Evolutionary conservation across 2,797 vertebrate genomes (phyloP), one percentile per base, ranked within the genome.

Genomic region (Lepidocolaptes lacrymiger): DNA sequence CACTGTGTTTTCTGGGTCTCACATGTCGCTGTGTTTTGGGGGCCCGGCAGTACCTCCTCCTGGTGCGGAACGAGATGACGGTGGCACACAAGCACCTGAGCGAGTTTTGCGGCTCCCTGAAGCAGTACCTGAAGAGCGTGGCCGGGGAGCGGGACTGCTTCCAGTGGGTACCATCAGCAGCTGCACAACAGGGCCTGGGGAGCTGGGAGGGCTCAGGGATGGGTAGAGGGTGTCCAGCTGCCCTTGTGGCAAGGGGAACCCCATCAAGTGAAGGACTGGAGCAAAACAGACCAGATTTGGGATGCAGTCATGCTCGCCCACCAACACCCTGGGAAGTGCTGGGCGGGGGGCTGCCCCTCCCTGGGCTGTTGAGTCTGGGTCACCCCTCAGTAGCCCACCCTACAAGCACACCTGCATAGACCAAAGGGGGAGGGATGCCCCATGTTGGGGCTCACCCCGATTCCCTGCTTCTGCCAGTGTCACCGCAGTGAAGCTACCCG

Each of bases 11-110:
- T 14, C 26, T 1, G 37, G 27, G 39, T 49, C 75, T 94, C 21
- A 89, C 3, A 0, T 37, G 30, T 32, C 0, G 0, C 58, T 76
- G 41, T 90, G 69, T 67, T 68, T 52, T 4, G 71, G 80, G 62
- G 67, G 74, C 52, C 59, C 85, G 49, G 12, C 97, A 99, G 99
- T 99, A 99, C 73, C 98, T 99, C 88, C 95, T 98, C 95, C 98
- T 99, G 98, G 98, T 99, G 91, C 98, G 99, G 88, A 98, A 98
- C 11, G 99, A 99, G 98, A 99, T 99, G 99, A 98, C 98, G 0
- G 99, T 99, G 91, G 98, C 98, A 17, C 99, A 99, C 48, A 99
- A 99, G 97, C 99, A 99, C 94, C 97, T 99, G 28, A 98, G 98
- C 6, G 99, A 99, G 58, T 99, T 99, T 43, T 98, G 99, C 75